These are phyloP conservation scores for Bombylius major DNA, from an alignment of 2,888 invertebrate species.

Conservation along the genomic window DNA sequence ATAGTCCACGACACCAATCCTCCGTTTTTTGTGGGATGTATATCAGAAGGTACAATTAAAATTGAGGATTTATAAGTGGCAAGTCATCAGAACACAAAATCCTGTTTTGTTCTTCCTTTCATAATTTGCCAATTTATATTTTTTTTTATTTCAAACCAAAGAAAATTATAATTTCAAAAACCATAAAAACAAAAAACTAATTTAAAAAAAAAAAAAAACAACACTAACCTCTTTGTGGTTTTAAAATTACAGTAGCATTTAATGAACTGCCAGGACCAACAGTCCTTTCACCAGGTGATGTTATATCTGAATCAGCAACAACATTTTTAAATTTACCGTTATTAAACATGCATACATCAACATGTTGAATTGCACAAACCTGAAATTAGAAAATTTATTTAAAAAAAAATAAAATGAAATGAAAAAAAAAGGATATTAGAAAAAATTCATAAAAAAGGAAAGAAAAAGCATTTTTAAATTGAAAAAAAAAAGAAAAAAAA, in stretches of 20 bases:
- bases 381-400: conserved; percentile 24
- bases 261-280: conserved; percentile 52
- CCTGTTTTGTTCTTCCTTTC: too few relatives aligned
- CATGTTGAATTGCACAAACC: conserved; percentile 78
- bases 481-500: too few relatives aligned
- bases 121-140: too few relatives aligned
- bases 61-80: too few relatives aligned
- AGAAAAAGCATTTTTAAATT: not conserved
- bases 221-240: conserved; percentile 47
- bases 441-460: not conserved
- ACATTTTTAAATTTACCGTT: conserved; percentile 89
- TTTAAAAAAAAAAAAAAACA: too few relatives aligned
- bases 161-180: too few relatives aligned
- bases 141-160: too few relatives aligned
- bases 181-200: too few relatives aligned
- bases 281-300: conserved; percentile 37
- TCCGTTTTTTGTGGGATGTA: too few relatives aligned
- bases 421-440: conserved; percentile 5
- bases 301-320: conserved; percentile 55
- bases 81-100: too few relatives aligned
- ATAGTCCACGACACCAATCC: too few relatives aligned
- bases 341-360: conserved; percentile 90
- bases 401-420: conserved; percentile 12
- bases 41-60: too few relatives aligned
- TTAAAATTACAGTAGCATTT: conserved; percentile 50